Percentiles rank a stretch among this genome's conserved stretches.
phyloP scores from a whole-genome alignment of 2,113 vertebrate species.

The Cebidichthys violaceus region DNA sequence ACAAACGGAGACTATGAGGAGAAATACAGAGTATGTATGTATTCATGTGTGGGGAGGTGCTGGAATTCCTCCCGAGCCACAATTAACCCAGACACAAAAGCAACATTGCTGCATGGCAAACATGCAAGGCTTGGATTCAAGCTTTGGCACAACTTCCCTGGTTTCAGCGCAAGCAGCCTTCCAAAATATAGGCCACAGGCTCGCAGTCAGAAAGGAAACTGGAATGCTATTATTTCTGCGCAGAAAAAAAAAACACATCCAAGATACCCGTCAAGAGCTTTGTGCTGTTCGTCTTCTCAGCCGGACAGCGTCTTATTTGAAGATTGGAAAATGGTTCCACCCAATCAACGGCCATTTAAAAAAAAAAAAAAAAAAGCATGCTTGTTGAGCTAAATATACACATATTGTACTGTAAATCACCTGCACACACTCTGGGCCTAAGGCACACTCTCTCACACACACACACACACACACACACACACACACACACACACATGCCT shows the following conservation, averaged over 20 bases:
- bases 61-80: conserved; percentile 70
- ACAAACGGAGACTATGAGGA: conserved; percentile 2
- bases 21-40: not conserved
- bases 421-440: conserved; percentile 3
- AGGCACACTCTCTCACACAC: too few relatives aligned
- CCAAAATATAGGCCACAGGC: conserved; percentile 78
- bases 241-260: conserved; percentile 54
- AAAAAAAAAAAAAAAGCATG: conserved; percentile 9
- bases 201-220: conserved; percentile 53
- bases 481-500: not conserved
- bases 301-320: conserved; percentile 48
- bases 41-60: conserved; percentile 42
- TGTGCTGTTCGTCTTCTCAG: conserved; percentile 41
- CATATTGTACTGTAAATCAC: conserved; percentile 46
- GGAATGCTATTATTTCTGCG: conserved; percentile 53
- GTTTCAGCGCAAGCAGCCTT: conserved; percentile 55
- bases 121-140: conserved; percentile 46
- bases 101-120: conserved; percentile 58
- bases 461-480: too few relatives aligned
- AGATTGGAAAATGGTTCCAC: conserved; percentile 46
- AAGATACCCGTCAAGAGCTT: conserved; percentile 43
- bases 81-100: conserved; percentile 80
- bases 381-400: conserved; percentile 25
- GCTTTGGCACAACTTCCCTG: conserved; percentile 74
- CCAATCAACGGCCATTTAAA: conserved; percentile 40